Conservation (phyloP, 2,888 invertebrate genomes). For the Helicoverpa assulta region DNA sequence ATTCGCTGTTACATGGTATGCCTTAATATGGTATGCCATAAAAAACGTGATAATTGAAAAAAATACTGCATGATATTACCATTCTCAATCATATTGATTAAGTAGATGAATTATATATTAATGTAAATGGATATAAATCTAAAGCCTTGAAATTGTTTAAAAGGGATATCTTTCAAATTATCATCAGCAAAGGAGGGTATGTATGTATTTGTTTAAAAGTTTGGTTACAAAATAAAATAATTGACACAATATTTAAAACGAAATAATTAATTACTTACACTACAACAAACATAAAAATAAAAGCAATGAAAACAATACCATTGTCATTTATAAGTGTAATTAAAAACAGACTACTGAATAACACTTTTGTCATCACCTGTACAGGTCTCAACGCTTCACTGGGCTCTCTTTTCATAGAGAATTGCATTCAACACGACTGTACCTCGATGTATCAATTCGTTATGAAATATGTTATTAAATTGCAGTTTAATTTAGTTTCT, state of each 20-base stretch:
- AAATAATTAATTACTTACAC: not conserved
- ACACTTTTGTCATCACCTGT: slow-evolving; percentile 18
- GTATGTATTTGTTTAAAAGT: too few relatives aligned
- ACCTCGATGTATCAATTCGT: not conserved
- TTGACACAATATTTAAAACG: not conserved
- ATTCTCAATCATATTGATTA: too few relatives aligned
- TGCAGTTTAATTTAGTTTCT: not conserved
- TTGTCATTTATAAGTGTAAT: slow-evolving; percentile 9
- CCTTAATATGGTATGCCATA: too few relatives aligned
- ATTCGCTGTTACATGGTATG: not conserved
- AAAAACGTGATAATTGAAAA: too few relatives aligned
- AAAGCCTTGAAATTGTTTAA: too few relatives aligned
- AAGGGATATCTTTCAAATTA: not conserved
- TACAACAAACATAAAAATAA: not conserved
- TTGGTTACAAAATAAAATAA: too few relatives aligned
- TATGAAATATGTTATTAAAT: not conserved
- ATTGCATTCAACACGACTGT: slow-evolving; percentile 11
- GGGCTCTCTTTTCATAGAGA: slow-evolving; percentile 21
- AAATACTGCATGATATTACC: too few relatives aligned
- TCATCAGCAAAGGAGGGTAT: not conserved
- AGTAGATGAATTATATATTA: too few relatives aligned
- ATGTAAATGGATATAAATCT: too few relatives aligned
- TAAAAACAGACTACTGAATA: slow-evolving; percentile 25
- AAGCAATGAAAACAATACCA: not conserved
- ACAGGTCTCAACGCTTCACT: slow-evolving; percentile 37